Base-by-base conservation (phyloP, 2,888 invertebrate genomes). In the Pyralis farinalis region DNA sequence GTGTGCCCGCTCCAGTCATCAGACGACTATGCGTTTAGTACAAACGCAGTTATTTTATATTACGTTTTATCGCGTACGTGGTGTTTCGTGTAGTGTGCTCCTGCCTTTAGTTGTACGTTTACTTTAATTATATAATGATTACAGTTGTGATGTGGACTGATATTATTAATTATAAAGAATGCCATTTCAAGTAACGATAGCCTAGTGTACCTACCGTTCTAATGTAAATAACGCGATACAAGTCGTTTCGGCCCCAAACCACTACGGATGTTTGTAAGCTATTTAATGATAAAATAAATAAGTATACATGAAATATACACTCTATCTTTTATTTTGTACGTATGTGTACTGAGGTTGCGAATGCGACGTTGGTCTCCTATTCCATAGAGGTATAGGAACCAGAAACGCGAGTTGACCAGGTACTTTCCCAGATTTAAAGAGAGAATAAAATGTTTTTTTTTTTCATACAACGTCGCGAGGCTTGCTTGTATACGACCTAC, bases 81-180 rank as follows among this genome's bases (percentile, higher is more conserved):
- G 3, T 11, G 6, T 7, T 28, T 4, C 9, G 28, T 20, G 28
- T 29, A 28, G 20, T 10, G 36, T 7, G 29, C 4, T 36, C 36
- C 36, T 29, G 20, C 28, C 36, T 6, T 27, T 35, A 35, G 28
- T 12, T 27, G 4, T 6, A n/a, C n/a, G 9, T 7, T 29, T 28
- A 31, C 21, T 3, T 16, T 30, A 41, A 35, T 25, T 30, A 44
- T 44, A 41, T 37, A 41, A 32, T 34, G 42, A 57, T 59, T 53
- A 55, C 64, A 68, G 72, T 79, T 78, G 77, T 80, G 80, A 80
- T 71, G 65, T 64, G 74, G 78, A 82, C 80, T 82, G 82, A 82
- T 82, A 80, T 81, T 80, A 77, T 40, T 71, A 71, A 63, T 63
- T 51, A 61, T 63, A 63, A 64, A 29, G 40, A 62, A 66, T 71